Conservation (phyloP, 2,113 vertebrate genomes). For the Hiodon tergisus region DNA sequence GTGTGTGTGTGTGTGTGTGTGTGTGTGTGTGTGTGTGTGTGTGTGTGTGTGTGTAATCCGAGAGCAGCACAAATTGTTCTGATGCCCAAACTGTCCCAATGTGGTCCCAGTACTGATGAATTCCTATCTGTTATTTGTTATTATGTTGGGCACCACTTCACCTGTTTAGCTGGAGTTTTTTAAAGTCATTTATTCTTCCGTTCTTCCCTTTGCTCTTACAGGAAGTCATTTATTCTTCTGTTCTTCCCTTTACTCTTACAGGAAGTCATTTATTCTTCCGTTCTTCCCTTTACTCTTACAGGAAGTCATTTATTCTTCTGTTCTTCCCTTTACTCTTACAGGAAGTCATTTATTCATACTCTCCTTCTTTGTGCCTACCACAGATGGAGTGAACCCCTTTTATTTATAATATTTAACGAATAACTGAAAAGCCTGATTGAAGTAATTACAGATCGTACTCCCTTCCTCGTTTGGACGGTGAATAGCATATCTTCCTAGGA, state of each 20-base stretch:
- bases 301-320: constrained; percentile 8
- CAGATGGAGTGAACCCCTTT: no score
- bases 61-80: neutral
- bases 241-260: neutral
- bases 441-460: no score
- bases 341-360: neutral
- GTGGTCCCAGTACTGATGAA: neutral
- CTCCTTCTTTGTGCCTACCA: no score
- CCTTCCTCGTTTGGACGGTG: no score
- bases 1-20: no score
- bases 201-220: neutral
- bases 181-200: neutral
- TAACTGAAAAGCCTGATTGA: no score
- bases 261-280: neutral
- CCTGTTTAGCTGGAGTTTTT: neutral
- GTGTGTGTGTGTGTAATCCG: no score
- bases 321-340: neutral
- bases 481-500: neutral
- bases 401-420: no score
- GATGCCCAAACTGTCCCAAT: neutral
- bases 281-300: neutral
- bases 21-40: no score
- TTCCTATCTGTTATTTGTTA: neutral
- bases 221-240: constrained; percentile 8
- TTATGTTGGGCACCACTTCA: neutral